A percentile compares a stretch with the other conserved stretches of the same genome.
phyloP scores from a whole-genome alignment of 2,797 vertebrate species.

The Pterois miles region DNA sequence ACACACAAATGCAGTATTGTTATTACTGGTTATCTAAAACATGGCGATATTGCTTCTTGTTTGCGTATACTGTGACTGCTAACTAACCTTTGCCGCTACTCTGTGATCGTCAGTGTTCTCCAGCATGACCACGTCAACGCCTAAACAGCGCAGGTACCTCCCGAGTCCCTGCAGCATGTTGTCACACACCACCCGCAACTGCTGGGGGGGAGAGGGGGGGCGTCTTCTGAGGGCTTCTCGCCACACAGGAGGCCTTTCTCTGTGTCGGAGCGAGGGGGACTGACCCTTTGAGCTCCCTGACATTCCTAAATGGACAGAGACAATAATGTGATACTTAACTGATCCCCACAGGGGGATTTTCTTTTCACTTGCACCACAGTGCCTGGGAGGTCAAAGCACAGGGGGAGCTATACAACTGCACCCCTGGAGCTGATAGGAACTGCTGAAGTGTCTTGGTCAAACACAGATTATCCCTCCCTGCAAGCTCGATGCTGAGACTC shows the following conservation, averaged over 20 bases:
- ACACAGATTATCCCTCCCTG: conserved; percentile 53
- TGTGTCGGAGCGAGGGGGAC: conserved; percentile 50
- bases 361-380: conserved; percentile 71
- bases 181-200: conserved; percentile 90
- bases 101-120: conserved; percentile 87
- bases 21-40: neutral
- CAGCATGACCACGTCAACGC: conserved; percentile 85
- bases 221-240: conserved; percentile 38
- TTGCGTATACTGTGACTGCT: neutral
- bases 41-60: neutral
- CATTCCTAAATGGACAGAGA: conserved; percentile 78
- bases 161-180: conserved; percentile 93
- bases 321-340: conserved; percentile 80
- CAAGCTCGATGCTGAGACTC: conserved; percentile 40
- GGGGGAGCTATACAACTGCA: conserved; percentile 68
- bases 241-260: conserved; percentile 68
- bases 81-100: conserved; percentile 85
- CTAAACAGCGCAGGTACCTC: conserved; percentile 88
- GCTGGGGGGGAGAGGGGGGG: conserved; percentile 60
- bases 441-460: conserved; percentile 67
- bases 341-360: conserved; percentile 76
- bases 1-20: conserved; percentile 7
- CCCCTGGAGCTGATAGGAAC: conserved; percentile 68
- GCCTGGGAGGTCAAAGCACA: conserved; percentile 70
- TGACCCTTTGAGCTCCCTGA: conserved; percentile 76